Base-by-base conservation (phyloP, 2,888 invertebrate species). In the Drosophila atripex region DNA sequence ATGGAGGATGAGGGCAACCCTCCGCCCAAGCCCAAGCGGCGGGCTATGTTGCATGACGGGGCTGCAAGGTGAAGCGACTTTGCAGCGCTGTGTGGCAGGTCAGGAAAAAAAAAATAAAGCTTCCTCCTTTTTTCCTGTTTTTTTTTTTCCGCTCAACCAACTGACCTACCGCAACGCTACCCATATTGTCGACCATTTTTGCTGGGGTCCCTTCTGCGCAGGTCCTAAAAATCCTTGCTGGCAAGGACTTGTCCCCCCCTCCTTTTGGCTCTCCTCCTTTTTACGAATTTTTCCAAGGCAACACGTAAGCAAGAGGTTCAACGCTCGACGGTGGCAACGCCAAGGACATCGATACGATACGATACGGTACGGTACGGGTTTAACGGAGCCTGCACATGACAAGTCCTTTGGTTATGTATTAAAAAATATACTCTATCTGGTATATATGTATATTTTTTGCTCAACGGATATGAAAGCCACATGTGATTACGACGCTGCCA, bases 261-360 rank as follows among this genome's bases (percentile, higher is more conserved):
- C 9, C 41, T 2, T 1, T 5, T 21, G 14, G n/a, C 8, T 18
- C 45, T 50, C 16, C 45, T 50, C 47, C 43, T 32, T 46, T 57
- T 39, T 84, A 76, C 70, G 71, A 71, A 59, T 53, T 74, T 66
- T 75, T 84, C 86, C 83, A 83, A 83, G 83, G 83, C 86, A 78
- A 83, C 80, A 57, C 76, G 70, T 61, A 76, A 70, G 75, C 66
- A 57, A 71, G 75, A 52, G 64, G 88, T 88, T 88, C 88, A 88
- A 88, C 73, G 89, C 74, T 76, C 86, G 39, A 41, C 16, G 65
- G 58, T 43, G 74, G 75, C 70, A 71, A 75, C 82, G 78, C 88
- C 89, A 89, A 89, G 86, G 88, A 88, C 86, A 85, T 82, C 68
- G 66, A 77, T 75, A 69, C 63, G 71, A 57, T 64, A 47, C 43